Conservation (phyloP, 2,113 vertebrate genomes). For the Hyperoodon ampullatus region DNA sequence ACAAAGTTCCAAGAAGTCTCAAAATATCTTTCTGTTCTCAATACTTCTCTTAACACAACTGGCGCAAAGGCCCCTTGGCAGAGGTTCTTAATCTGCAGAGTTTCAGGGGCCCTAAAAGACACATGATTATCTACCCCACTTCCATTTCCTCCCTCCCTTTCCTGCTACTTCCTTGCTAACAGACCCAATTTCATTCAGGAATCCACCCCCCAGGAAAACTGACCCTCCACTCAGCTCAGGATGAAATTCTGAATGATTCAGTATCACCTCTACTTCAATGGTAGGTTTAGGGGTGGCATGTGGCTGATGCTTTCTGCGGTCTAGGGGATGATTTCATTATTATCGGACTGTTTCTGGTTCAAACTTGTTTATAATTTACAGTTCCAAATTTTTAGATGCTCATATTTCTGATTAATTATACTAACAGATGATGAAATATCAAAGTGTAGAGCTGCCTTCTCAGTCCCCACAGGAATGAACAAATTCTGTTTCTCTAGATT, state of each 20-base stretch:
- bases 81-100: background rate
- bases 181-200: background rate
- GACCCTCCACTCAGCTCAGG: background rate
- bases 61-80: background rate
- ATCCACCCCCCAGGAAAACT: background rate
- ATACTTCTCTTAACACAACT: background rate
- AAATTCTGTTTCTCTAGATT: background rate
- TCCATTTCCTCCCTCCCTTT: background rate
- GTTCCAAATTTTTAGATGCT: background rate
- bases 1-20: constrained; percentile 53
- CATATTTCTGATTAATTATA: background rate
- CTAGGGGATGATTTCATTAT: background rate
- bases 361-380: background rate
- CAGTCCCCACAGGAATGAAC: fast-evolving
- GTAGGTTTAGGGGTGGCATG: background rate
- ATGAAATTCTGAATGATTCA: background rate
- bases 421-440: background rate
- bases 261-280: background rate
- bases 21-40: constrained; percentile 52
- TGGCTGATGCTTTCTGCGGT: background rate
- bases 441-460: background rate
- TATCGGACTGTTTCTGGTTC: background rate
- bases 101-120: background rate
- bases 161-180: background rate
- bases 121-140: background rate